phyloP scores from a whole-genome alignment of 2,888 invertebrate species.

The Sipha maydis region DNA sequence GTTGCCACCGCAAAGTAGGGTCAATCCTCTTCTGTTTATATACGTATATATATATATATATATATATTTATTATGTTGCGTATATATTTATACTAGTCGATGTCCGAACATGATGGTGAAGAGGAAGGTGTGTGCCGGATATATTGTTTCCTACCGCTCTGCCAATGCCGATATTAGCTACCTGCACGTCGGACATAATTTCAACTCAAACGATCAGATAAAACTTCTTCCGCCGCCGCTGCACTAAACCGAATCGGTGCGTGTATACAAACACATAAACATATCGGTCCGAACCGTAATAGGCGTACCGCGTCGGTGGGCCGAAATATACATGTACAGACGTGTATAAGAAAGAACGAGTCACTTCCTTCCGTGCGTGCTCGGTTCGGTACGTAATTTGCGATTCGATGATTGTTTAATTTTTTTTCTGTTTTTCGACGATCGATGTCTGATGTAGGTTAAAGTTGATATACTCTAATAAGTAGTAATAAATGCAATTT shows the following conservation, averaged over 20 bases:
- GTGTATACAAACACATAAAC: not conserved
- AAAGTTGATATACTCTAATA: too few relatives aligned
- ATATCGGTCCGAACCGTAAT: not conserved
- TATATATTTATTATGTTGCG: not conserved
- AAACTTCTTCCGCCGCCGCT: not conserved
- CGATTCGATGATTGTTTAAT: too few relatives aligned
- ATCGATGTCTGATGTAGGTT: too few relatives aligned
- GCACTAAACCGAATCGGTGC: not conserved
- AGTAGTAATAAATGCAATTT: too few relatives aligned
- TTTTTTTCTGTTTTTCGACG: too few relatives aligned
- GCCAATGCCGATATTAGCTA: conserved; percentile 42
- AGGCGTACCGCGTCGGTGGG: not conserved
- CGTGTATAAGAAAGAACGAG: too few relatives aligned
- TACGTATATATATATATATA: not conserved
- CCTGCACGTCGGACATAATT: conserved; percentile 48
- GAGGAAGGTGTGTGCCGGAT: not conserved
- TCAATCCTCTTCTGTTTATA: conserved; percentile 25
- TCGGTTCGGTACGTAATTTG: too few relatives aligned
- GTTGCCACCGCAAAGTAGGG: conserved; percentile 62
- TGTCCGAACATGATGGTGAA: not conserved
- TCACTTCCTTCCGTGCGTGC: too few relatives aligned
- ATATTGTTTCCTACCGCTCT: conserved; percentile 50
- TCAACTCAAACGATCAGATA: conserved; percentile 53
- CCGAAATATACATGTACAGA: not conserved
- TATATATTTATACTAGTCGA: not conserved